phyloP scores from a whole-genome alignment of 2,888 invertebrate genomes.

The Neoaliturus tenellus region DNA sequence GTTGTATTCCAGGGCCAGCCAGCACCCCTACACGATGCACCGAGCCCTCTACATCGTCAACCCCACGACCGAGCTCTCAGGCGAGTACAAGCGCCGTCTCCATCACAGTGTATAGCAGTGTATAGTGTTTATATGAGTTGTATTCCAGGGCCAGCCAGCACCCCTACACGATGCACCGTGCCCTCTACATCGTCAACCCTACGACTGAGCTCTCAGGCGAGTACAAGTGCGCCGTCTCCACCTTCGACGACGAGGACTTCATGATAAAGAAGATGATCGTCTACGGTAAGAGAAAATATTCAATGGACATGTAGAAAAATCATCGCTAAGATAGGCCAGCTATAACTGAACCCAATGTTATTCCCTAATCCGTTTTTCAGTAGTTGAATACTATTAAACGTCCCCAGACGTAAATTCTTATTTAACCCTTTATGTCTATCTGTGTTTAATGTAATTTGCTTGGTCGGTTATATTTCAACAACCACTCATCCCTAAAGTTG shows the following conservation, averaged over 20 bases:
- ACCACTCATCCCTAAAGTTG: no score
- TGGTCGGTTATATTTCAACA: no score
- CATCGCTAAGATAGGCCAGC: no score
- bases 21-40: constrained; percentile 81
- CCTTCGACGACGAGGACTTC: constrained; percentile 81
- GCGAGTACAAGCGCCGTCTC: constrained; percentile 85
- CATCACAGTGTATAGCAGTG: no score
- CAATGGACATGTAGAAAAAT: no score
- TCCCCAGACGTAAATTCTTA: no score
- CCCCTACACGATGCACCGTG: constrained; percentile 81
- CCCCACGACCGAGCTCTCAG: constrained; percentile 82
- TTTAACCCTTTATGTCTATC: no score
- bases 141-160: constrained; percentile 79
- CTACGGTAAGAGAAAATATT: constrained; percentile 77
- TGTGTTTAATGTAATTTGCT: no score
- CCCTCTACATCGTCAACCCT: constrained; percentile 81
- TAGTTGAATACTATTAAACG: no score
- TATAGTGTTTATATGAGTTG: neutral
- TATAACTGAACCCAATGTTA: no score
- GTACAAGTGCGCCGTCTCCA: constrained; percentile 84
- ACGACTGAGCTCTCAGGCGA: constrained; percentile 83
- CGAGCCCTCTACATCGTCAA: constrained; percentile 82
- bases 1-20: constrained; percentile 76
- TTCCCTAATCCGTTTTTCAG: no score
- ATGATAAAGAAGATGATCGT: constrained; percentile 80